Percentiles rank a stretch among this genome's conserved stretches.
These are phyloP conservation scores for Trogon melanurus DNA, from an alignment of 2,113 vertebrate genomes.

Conservation along the genomic window DNA sequence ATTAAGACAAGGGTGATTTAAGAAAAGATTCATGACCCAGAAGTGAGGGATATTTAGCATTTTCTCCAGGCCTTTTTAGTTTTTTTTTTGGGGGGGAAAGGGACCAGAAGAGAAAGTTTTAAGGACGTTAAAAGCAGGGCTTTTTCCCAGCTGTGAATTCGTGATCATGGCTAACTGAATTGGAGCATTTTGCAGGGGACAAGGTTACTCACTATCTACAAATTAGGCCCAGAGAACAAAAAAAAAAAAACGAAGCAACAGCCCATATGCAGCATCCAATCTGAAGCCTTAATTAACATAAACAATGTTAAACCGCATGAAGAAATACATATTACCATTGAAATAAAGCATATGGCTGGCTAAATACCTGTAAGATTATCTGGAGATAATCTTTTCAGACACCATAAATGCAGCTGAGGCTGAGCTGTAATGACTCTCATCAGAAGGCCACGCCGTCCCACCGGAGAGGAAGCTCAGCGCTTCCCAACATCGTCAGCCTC, in stretches of 20 bases:
- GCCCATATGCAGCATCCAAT: constrained; percentile 41
- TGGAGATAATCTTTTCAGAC: constrained; percentile 64
- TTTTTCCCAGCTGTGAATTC: constrained; percentile 13
- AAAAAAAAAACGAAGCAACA: background rate
- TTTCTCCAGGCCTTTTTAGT: background rate
- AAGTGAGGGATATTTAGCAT: background rate
- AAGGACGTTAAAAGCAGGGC: background rate
- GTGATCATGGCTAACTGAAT: background rate
- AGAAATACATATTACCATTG: constrained; percentile 40
- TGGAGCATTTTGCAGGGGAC: background rate
- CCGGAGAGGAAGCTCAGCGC: background rate
- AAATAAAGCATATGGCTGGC: constrained; percentile 67
- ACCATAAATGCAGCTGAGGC: constrained; percentile 39
- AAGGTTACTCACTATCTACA: constrained; percentile 15
- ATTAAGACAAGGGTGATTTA: background rate
- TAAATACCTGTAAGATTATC: constrained; percentile 68
- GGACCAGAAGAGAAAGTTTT: background rate
- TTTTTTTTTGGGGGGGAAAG: background rate
- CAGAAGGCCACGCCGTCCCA: background rate
- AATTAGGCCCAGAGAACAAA: background rate
- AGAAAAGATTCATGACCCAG: background rate
- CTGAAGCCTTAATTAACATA: constrained; percentile 66
- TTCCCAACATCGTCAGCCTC: background rate
- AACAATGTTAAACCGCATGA: constrained; percentile 16
- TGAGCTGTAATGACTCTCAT: constrained; percentile 24